Evolutionary conservation across 2,797 vertebrate genomes (phyloP).

Genomic region (Onychomys arenicola): DNA sequence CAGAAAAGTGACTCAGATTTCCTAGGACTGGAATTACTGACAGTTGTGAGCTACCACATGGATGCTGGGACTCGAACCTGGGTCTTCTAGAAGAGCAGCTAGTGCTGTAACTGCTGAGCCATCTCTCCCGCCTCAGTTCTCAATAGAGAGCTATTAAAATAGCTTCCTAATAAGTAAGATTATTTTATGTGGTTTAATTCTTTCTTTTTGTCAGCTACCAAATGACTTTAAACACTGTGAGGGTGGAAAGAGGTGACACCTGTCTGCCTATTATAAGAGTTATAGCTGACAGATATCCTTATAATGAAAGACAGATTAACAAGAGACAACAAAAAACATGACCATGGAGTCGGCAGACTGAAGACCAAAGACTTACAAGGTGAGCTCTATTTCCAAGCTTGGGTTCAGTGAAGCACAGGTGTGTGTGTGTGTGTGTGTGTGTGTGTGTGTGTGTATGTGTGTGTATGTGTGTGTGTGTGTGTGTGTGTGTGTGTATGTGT

Average conservation of each 20-base stretch:
- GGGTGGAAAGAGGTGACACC: not conserved
- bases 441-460: too few relatives aligned
- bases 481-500: too few relatives aligned
- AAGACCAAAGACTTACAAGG: not conserved
- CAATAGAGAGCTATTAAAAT: not conserved
- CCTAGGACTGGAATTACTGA: too few relatives aligned
- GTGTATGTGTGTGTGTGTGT: too few relatives aligned
- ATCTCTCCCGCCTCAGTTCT: not conserved
- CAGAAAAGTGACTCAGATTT: too few relatives aligned
- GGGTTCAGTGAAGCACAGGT: not conserved
- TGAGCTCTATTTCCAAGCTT: not conserved
- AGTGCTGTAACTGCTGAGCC: not conserved
- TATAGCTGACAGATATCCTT: too few relatives aligned
- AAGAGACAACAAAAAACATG: not conserved
- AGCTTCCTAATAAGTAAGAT: not conserved
- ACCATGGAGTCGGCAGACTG: too few relatives aligned
- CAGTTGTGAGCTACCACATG: too few relatives aligned
- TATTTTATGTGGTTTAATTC: conserved; percentile 15
- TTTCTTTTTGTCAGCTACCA: conserved; percentile 3
- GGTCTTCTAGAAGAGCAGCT: not conserved
- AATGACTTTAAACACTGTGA: not conserved
- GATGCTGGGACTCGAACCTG: not conserved
- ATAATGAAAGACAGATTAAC: not conserved
- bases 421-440: too few relatives aligned
- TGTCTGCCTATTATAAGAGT: not conserved